Conservation (phyloP, 2,797 vertebrate species). For the Rhabdophis nuchalis region DNA sequence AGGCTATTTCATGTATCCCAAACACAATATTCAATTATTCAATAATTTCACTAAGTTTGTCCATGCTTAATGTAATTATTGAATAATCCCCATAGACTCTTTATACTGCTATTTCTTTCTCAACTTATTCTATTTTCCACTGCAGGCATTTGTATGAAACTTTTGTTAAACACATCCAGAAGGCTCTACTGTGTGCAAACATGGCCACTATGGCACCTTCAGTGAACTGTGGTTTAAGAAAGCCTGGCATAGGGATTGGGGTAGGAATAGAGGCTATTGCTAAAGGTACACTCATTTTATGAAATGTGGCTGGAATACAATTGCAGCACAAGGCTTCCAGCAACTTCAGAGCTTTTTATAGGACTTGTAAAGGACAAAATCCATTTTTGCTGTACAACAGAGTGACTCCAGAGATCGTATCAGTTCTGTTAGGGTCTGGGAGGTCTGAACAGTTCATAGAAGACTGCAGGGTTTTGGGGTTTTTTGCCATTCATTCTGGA, state of each 20-base stretch:
- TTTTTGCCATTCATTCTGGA: neutral
- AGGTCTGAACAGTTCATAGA: neutral
- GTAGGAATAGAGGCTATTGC: neutral
- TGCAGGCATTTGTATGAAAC: neutral
- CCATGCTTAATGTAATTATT: neutral
- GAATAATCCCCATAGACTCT: neutral
- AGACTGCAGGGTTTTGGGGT: no score
- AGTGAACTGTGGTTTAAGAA: neutral
- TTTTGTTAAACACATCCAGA: neutral
- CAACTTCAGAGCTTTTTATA: neutral
- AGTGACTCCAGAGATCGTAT: neutral
- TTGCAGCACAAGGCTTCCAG: neutral
- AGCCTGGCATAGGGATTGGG: neutral
- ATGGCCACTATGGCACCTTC: neutral
- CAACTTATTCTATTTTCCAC: neutral
- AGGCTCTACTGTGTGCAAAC: neutral
- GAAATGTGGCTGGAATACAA: neutral
- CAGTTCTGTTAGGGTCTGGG: neutral
- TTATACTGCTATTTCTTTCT: neutral
- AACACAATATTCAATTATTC: neutral
- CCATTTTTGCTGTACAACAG: neutral
- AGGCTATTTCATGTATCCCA: neutral
- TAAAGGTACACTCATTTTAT: neutral
- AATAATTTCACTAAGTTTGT: neutral
- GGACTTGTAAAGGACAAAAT: neutral